Percentiles rank a stretch among this genome's conserved stretches.
Conservation (phyloP, 2,113 vertebrate genomes). For the Chlamydotis undulata region DNA sequence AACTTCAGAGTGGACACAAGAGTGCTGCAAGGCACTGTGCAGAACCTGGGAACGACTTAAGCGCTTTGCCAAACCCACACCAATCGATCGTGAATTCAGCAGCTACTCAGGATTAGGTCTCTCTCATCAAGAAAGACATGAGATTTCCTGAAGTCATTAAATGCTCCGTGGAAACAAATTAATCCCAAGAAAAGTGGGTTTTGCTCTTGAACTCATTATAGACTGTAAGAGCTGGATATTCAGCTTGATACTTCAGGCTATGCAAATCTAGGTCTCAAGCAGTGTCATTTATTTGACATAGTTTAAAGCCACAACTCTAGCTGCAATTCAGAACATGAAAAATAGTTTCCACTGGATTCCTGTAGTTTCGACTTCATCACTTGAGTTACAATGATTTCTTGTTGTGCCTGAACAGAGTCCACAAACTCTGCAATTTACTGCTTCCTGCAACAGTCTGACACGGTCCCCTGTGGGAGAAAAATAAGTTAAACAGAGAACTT, state of each 20-base stretch:
- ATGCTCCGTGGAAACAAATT: neutral
- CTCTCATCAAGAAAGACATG: neutral
- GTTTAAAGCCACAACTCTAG: neutral
- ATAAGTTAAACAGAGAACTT: constrained; percentile 19
- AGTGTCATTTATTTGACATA: neutral
- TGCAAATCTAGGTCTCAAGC: neutral
- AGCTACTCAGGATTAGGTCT: neutral
- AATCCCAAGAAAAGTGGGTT: neutral
- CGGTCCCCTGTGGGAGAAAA: neutral
- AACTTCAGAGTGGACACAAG: neutral
- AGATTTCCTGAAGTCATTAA: neutral
- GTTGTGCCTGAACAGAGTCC: constrained; percentile 21
- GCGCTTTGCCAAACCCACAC: neutral
- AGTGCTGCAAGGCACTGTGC: neutral
- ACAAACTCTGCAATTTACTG: constrained; percentile 54
- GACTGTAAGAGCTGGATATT: neutral
- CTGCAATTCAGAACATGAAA: constrained; percentile 19
- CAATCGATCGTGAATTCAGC: rapidly evolving
- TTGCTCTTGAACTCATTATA: neutral
- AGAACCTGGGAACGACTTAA: neutral
- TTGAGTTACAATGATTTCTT: constrained; percentile 54
- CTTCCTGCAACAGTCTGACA: constrained; percentile 53
- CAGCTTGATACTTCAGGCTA: neutral
- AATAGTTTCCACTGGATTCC: constrained; percentile 4
- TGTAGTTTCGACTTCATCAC: neutral